Base-by-base conservation (phyloP, 2,797 vertebrate genomes). In the Chelidonichthys spinosus region DNA sequence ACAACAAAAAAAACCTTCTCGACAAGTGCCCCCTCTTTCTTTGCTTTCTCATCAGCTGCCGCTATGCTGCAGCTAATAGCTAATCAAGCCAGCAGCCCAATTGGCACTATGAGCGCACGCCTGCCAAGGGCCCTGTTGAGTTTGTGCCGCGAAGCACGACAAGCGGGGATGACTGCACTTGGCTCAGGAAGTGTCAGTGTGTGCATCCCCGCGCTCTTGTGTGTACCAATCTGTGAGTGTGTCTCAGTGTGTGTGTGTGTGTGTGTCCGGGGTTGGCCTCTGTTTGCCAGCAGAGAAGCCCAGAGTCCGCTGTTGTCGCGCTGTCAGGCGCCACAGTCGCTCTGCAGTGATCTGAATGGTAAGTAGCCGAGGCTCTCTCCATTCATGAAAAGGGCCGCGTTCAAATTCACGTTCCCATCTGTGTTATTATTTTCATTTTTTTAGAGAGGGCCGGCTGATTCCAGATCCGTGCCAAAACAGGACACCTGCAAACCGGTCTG, bases 11-110 rank as follows among this genome's bases (percentile, higher is more conserved):
- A 25, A 25, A 25, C 1, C 25, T 62, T 49, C 74, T 77, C 4
- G 37, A 84, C 88, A 83, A 81, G 77, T 56, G 36, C 66, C 50
- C 69, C 72, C 78, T 66, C 81, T 56, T 75, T 74, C 69, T 67
- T 63, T 79, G 68, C 82, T 74, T 76, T 82, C 84, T 85, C 88
- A 87, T 93, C 89, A 91, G 90, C 92, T 90, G 89, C 90, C 86
- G 80, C 87, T 75, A 61, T 81, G 76, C 91, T 68, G 88, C 83
- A 79, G 87, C 90, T 92, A 92, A 93, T 92, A 90, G 90, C 88
- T 92, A 92, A 94, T 94, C 89, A 93, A 91, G 88, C 92, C 80
- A 43, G 42, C 79, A 83, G 90, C 79, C 89, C 91, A 88, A 90
- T 88, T 91, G 92, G 90, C 90, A 90, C 81, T 36, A 71, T 43